Evolutionary conservation across 2,113 vertebrate species (phyloP), one percentile per base, ranked within the genome.

Genomic region (Pachycephala philippinensis): DNA sequence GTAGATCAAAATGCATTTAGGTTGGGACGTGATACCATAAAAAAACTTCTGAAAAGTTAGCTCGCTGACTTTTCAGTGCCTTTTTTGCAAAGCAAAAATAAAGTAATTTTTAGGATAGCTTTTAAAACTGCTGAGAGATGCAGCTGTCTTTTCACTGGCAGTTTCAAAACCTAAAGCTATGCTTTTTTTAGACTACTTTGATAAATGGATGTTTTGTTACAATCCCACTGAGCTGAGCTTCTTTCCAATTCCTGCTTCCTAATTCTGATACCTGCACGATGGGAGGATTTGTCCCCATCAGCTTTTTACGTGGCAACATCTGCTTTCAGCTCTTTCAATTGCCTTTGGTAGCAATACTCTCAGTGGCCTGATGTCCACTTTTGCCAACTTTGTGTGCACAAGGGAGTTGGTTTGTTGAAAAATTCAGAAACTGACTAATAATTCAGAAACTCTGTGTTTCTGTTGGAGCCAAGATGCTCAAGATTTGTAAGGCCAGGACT

Each of bases 101-200:
- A 88, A 85, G 78, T 49, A 26, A 65, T 53, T 90, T 88, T 84
- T 80, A 52, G 53, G 49, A 22, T n/a, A 44, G 44, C 66, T 90
- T 87, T 86, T 53, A 42, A 69, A 92, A 69, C 31, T 74, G 69
- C 78, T 84, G 84, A 84, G 72, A 37, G 65, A 37, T 78, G 74
- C 65, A 94, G 65, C 81, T 87, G 50, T 28, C 72, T 95, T 63
- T 89, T 81, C 56, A 75, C 47, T 9, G 27, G 60, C 78, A 71
- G 17, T 75, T 93, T 82, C 87, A 89, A 89, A 91, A 66, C 47
- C 56, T 70, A 81, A 50, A 81, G 53, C 68, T 50, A 27, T 57
- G 39, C 39, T 94, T 78, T 95, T 93, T 93, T 94, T 40, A 64
- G 44, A 70, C 40, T 84, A 28, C 91, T 95, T 95, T 89, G 72